Conservation (phyloP, 1,140 invertebrate species). For the Heterodera carotae region DNA sequence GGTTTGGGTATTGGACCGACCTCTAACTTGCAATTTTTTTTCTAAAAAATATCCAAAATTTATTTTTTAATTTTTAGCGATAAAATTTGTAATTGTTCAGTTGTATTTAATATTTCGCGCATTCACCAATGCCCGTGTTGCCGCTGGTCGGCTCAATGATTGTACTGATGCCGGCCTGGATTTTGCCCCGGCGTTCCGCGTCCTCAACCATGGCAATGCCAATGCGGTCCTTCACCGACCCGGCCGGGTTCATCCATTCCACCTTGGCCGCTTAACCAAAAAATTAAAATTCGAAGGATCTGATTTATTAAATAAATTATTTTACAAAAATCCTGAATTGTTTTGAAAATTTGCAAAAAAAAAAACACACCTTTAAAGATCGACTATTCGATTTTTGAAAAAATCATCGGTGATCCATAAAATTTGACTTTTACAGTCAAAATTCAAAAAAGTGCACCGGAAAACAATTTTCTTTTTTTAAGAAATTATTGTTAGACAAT, state of each 20-base stretch:
- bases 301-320: constrained; percentile 7
- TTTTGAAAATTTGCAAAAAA: background rate
- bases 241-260: constrained; percentile 62
- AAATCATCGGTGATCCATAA: no score
- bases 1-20: no score
- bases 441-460: constrained; percentile 10
- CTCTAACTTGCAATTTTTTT: no score
- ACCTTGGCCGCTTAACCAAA: constrained; percentile 58
- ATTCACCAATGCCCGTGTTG: constrained; percentile 31
- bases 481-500: background rate
- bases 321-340: background rate
- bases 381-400: no score
- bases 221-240: constrained; percentile 64
- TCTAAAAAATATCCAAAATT: no score
- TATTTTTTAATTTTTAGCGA: background rate
- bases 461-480: background rate
- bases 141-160: constrained; percentile 61
- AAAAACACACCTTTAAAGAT: background rate
- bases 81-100: background rate
- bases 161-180: constrained; percentile 65
- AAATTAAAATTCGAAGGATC: no score
- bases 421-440: no score
- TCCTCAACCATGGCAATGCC: constrained; percentile 62
- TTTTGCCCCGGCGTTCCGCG: constrained; percentile 65
- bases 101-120: background rate